A percentile compares a stretch with the other conserved stretches of the same genome.
Conservation (phyloP, 2,888 invertebrate genomes). For the Nemotelus pantherinus region DNA sequence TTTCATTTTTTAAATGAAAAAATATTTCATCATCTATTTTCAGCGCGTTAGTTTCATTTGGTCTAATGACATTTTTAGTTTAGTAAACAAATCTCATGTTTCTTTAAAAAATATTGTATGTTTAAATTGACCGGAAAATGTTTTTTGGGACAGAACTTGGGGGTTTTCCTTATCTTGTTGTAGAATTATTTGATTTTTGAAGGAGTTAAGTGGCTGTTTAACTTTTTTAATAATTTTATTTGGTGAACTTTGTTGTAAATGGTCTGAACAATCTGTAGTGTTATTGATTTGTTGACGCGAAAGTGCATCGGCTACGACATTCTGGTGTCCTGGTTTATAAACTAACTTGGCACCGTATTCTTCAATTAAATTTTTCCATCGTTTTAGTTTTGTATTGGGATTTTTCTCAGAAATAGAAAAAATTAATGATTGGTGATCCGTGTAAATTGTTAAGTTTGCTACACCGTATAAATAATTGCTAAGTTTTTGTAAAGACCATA, state of each 20-base stretch:
- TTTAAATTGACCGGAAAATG: background rate
- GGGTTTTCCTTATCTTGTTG: background rate
- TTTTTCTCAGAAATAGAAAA: background rate
- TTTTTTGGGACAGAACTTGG: background rate
- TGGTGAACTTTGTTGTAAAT: background rate
- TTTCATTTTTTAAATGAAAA: background rate
- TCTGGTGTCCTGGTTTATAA: no score
- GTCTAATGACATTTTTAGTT: background rate
- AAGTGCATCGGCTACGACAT: slow-evolving; percentile 53
- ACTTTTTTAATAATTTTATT: no score
- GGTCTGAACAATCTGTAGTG: slow-evolving; percentile 6
- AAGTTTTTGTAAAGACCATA: no score
- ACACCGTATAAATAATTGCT: no score
- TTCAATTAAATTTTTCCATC: no score
- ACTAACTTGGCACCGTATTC: no score
- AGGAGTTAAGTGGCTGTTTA: no score
- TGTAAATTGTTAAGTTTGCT: no score
- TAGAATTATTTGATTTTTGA: no score
- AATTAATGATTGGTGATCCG: no score
- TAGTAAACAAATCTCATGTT: background rate
- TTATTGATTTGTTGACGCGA: slow-evolving; percentile 51
- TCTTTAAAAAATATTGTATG: slow-evolving; percentile 4
- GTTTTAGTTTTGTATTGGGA: background rate
- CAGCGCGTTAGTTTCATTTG: slow-evolving; percentile 50
- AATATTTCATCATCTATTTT: background rate